Evolutionary conservation across 2,113 vertebrate genomes (phyloP).

Genomic region (Galemys pyrenaicus): DNA sequence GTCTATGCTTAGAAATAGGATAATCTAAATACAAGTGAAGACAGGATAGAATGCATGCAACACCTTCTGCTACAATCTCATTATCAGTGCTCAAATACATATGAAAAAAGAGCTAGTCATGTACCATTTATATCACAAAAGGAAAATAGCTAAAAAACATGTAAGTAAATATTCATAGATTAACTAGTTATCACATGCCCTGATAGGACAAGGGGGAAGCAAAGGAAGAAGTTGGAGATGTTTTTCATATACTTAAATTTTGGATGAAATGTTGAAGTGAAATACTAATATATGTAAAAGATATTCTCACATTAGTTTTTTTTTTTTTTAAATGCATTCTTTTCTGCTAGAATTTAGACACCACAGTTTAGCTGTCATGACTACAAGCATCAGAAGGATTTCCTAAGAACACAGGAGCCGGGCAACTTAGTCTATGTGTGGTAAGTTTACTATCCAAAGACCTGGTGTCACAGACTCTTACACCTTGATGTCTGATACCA

Average conservation of each 20-base stretch:
- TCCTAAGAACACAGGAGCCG: not conserved
- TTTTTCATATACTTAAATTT: not conserved
- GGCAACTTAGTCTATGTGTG: not conserved
- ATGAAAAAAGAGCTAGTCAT: not conserved
- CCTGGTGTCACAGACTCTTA: not conserved
- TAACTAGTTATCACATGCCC: not conserved
- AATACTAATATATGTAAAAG: not conserved
- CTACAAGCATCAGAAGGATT: not conserved
- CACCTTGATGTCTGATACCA: not conserved
- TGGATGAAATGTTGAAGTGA: not conserved
- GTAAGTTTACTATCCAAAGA: not conserved
- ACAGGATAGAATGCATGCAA: not conserved
- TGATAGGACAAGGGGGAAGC: not conserved
- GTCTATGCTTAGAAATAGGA: not conserved
- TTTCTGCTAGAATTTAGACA: not conserved
- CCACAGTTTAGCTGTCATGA: not conserved
- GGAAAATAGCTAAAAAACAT: not conserved
- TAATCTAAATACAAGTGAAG: not conserved
- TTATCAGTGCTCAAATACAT: not conserved
- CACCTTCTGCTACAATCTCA: not conserved
- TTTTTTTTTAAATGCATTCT: not conserved
- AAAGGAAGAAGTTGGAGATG: not conserved
- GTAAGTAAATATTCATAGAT: not conserved
- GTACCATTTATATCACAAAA: not conserved
- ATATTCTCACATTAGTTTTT: not conserved